Conservation (phyloP, 2,113 vertebrate species). For the Carassius auratus region DNA sequence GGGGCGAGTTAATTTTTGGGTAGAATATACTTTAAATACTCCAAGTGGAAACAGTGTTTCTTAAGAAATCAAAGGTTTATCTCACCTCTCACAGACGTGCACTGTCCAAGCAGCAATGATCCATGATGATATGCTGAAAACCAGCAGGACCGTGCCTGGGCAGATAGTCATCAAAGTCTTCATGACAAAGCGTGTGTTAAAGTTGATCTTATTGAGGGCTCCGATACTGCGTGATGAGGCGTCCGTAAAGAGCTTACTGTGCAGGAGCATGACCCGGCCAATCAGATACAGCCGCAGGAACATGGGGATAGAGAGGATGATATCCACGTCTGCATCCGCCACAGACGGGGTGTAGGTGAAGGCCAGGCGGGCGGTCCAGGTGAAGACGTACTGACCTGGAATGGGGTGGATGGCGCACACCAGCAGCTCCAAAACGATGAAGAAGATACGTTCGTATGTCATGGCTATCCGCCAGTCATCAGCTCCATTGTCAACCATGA, state of each 20-base stretch:
- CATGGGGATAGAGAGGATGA: constrained; percentile 92
- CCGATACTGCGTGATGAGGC: constrained; percentile 92
- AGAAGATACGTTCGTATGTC: constrained; percentile 86
- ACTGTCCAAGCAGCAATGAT: constrained; percentile 94
- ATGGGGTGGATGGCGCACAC: constrained; percentile 92
- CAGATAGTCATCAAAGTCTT: constrained; percentile 97
- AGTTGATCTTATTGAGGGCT: constrained; percentile 92
- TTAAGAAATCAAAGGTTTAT: neutral
- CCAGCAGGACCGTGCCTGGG: constrained; percentile 88
- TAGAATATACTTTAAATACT: neutral
- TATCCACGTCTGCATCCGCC: constrained; percentile 85
- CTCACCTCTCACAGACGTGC: constrained; percentile 87
- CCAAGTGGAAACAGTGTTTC: neutral
- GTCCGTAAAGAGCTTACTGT: constrained; percentile 92
- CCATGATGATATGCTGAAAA: constrained; percentile 95
- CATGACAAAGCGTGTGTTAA: constrained; percentile 95
- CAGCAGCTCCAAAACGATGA: constrained; percentile 86
- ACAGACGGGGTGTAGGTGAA: constrained; percentile 84
- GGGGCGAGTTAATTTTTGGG: neutral
- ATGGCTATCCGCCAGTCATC: constrained; percentile 96
- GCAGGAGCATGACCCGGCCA: constrained; percentile 89
- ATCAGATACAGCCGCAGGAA: constrained; percentile 94
- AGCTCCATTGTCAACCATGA: constrained; percentile 94
- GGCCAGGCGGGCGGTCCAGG: constrained; percentile 85
- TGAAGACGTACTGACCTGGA: constrained; percentile 88